Evolutionary conservation across 2,797 vertebrate species (phyloP), one percentile per base, ranked within the genome.

Genomic region (Oreonectes daqikongensis): DNA sequence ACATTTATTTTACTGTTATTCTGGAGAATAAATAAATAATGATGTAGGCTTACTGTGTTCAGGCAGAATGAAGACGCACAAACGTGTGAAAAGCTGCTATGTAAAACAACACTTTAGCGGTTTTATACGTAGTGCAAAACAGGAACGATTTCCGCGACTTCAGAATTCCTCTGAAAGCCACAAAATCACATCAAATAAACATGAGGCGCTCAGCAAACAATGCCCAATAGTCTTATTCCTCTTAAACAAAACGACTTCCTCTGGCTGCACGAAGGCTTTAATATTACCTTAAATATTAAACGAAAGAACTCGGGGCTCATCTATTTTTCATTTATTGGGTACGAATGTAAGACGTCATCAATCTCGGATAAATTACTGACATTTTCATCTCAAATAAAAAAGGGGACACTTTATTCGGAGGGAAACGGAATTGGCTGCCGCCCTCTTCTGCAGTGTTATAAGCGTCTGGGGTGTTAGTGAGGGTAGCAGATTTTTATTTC

Each of bases 211-310:
- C 91, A 87, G 91, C 92, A 94, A 94, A 94, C 93, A 94, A 94
- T 90, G 92, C 93, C 92, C 93, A 90, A 91, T 93, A 93, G 93
- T 94, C 92, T 92, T 93, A 93, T 94, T 93, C 90, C 90, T 93
- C 93, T 94, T 92, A 92, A 94, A 94, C 93, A 93, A 94, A 93
- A 93, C 91, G 93, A 93, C 93, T 93, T 94, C 90, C 90, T 89
- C 90, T 90, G 89, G 89, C 91, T 90, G 90, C 90, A 91, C 90
- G 90, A 90, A 90, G 91, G 89, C 91, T 94, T 94, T 94, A 94
- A 94, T 94, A 94, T 93, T 93, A 92, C 93, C 93, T 94, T 94
- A 93, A 94, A 94, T 94, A 94, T 94, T 94, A 94, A 94, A 94
- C 93, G 91, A 94, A 91, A 92, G 93, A 92, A 93, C 92, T 90